Evolutionary conservation across 1,140 invertebrate species (phyloP), one percentile per base, ranked within the genome.

Genomic region (Stratiolaelaps scimitus): DNA sequence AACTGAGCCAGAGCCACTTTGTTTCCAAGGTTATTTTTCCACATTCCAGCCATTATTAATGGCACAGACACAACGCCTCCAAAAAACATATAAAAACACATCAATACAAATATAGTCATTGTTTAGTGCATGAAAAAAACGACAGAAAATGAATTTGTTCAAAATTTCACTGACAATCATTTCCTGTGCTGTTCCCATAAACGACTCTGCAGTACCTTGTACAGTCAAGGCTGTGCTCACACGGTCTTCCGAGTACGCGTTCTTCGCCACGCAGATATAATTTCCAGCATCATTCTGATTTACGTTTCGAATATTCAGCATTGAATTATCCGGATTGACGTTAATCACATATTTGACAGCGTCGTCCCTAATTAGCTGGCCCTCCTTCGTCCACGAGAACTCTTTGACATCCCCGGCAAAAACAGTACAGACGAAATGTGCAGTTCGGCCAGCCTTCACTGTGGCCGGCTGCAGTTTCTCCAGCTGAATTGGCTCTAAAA

Each of bases 251-350:
- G 53, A 60, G 17, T 6, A 26, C 1, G 53, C 13, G 26, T 60
- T 60, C 20, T 60, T 60, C 10, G 23, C 53, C 6, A 26, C 34
- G 53, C 53, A 60, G 15, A 60, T 23, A 10, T 60, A 60, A 15
- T 60, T 34, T 5, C 23, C 53, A 23, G 53, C 53, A 23, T 60
- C 53, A 60, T 60, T 60, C 15, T 29, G 34, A 34, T 26, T 34
- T 10, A 60, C 53, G 23, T 60, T 60, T 15, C 53, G 53, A 2
- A 60, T 60, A 15, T 29, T 26, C 6, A 60, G 23, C 53, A 1
- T 60, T 13, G 23, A 60, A 60, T 15, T 34, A 26, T 60, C 53
- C 34, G 23, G 23, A 29, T 60, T 34, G 2, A 60, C 10, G 23
- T 60, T 60, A 1, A 60, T 26, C 20, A 26, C 26, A 34, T 29